A percentile compares a stretch with the other conserved stretches of the same genome.
Evolutionary conservation across 1,140 invertebrate genomes (phyloP).

Genomic region (Apis laboriosa): DNA sequence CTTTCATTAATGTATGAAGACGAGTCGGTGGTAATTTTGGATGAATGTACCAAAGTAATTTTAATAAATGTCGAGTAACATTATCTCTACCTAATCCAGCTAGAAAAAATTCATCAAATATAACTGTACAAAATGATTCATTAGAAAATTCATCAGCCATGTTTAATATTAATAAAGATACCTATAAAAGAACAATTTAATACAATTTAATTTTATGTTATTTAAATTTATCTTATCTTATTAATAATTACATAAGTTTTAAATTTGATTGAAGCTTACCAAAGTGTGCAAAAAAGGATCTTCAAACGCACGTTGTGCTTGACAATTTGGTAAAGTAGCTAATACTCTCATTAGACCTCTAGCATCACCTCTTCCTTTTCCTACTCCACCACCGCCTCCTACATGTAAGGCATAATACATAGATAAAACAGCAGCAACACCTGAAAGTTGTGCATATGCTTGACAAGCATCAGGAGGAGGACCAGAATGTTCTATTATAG

Average conservation of each 20-base stretch:
- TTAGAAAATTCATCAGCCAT: conserved; percentile 95
- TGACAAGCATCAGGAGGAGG: conserved; percentile 96
- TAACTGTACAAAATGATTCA: conserved; percentile 96
- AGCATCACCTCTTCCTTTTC: conserved; percentile 88
- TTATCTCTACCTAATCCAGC: conserved; percentile 93
- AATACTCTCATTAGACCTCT: conserved; percentile 93
- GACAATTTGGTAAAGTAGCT: conserved; percentile 93
- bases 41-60: conserved; percentile 96
- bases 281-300: conserved; percentile 97
- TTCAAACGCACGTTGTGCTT: conserved; percentile 95
- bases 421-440: conserved; percentile 94
- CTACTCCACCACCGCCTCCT: conserved; percentile 88
- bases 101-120: conserved; percentile 98
- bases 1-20: conserved; percentile 91
- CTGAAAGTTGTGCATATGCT: conserved; percentile 93
- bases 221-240: background rate
- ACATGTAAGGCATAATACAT: conserved; percentile 98
- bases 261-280: conserved; percentile 76
- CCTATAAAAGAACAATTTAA: conserved; percentile 75
- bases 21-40: conserved; percentile 90
- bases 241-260: background rate
- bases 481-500: conserved; percentile 96
- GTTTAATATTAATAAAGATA: conserved; percentile 90
- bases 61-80: conserved; percentile 95
- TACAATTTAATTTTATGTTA: conserved; percentile 35